phyloP scores from a whole-genome alignment of 2,888 invertebrate genomes.

The Capitulum mitella region DNA sequence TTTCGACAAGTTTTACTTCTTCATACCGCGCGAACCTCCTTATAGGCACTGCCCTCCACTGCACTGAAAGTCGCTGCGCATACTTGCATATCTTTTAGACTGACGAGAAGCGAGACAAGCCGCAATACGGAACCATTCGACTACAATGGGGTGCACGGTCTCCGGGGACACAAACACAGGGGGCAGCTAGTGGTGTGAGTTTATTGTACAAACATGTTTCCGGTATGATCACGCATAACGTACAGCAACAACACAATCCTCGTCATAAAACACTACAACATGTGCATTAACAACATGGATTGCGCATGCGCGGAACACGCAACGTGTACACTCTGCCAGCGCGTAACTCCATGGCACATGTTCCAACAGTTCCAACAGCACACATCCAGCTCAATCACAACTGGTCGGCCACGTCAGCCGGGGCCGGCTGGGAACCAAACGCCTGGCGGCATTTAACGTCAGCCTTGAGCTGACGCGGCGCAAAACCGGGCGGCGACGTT shows the following conservation, averaged over 20 bases:
- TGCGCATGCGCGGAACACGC: background rate
- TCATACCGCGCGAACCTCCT: too few species aligned
- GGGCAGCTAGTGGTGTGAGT: conserved; percentile 15
- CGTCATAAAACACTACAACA: conserved; percentile 14
- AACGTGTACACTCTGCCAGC: background rate
- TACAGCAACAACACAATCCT: background rate
- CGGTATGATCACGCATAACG: background rate
- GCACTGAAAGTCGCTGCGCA: too few species aligned
- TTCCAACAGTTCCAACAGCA: background rate
- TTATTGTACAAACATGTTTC: conserved; percentile 8
- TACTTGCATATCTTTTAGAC: too few species aligned
- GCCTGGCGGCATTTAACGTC: background rate
- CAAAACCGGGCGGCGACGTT: background rate
- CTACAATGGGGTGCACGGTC: too few species aligned
- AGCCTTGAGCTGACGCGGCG: background rate
- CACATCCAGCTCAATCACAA: background rate
- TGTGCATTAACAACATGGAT: conserved; percentile 7
- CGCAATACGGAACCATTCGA: too few species aligned
- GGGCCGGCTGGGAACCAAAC: background rate
- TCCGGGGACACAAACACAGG: too few species aligned
- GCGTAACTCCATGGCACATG: background rate
- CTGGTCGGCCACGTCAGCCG: background rate
- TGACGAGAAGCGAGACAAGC: too few species aligned
- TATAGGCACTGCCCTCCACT: too few species aligned
- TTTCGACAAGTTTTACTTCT: too few species aligned